These are phyloP conservation scores for Pyrocephalus nanus DNA, from an alignment of 2,797 vertebrate species.

Conservation along the genomic window DNA sequence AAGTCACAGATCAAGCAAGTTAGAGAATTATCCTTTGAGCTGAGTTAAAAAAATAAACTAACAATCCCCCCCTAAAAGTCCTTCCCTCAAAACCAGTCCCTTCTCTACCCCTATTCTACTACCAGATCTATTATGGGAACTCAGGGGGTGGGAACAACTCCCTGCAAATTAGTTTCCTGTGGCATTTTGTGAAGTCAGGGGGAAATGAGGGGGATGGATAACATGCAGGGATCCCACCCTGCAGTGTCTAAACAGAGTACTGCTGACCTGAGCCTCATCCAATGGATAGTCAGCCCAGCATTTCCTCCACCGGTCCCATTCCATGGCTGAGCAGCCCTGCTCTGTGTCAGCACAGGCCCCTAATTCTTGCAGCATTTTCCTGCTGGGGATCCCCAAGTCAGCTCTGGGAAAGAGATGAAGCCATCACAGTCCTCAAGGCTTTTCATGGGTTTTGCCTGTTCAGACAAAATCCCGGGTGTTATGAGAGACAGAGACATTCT, in stretches of 20 bases:
- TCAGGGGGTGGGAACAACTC: neutral
- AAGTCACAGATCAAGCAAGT: neutral
- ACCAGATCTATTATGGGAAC: neutral
- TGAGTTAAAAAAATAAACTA: neutral
- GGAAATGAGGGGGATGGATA: neutral
- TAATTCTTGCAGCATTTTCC: neutral
- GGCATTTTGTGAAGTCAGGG: neutral
- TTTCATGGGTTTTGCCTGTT: neutral
- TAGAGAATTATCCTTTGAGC: neutral
- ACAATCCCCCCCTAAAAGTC: neutral
- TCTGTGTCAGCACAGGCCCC: fast-evolving
- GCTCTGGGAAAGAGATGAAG: neutral
- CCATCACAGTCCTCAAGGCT: neutral
- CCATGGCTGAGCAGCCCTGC: neutral
- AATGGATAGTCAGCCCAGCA: neutral
- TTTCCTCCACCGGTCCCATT: neutral
- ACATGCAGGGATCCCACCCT: neutral
- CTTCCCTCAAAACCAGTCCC: neutral
- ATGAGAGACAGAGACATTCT: neutral
- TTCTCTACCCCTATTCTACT: neutral
- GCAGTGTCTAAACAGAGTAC: neutral
- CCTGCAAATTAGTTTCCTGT: neutral
- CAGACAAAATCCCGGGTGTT: neutral
- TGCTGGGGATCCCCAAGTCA: fast-evolving
- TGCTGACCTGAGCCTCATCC: fast-evolving